Evolutionary conservation across 2,888 invertebrate species (phyloP), one percentile per base, ranked within the genome.

Genomic region (Lymantria monacha): DNA sequence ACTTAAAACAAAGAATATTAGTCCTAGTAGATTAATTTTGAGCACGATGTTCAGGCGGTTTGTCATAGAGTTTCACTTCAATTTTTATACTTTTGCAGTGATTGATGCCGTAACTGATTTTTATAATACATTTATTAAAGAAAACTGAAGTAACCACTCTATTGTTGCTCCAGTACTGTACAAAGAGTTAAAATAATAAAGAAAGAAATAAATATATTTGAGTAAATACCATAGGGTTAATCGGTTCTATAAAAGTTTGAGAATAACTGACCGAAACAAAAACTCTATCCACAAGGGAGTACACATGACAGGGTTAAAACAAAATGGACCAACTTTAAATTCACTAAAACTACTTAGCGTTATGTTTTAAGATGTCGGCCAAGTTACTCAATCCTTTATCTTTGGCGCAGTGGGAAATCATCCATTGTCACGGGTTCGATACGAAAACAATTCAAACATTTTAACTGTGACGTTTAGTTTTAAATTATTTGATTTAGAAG

Each of bases 311-410:
- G 61, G 57, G 64, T 67, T 61, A 61, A 67, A 65, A 67, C 59
- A 53, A 65, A 66, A 58, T 51, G 51, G 30, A 51, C 49, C 57
- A 67, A 66, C 57, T 67, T 57, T 61, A 60, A 61, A 65, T 59
- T 65, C 53, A 55, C 64, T 57, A 48, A 62, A 71, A 72, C 70
- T 68, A 71, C 72, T 74, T 72, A 72, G 57, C 58, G 55, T 52
- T 54, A 48, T 50, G 61, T 65, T 58, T 63, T 65, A 70, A 71
- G 70, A 68, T 62, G 61, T 63, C 64, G 78, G 72, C 48, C 45
- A 53, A 59, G 42, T 75, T 69, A 72, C 76, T 79, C 70, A 81
- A 80, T 70, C 80, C 80, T 79, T 81, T 80, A 72, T 67, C 69
- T 71, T 72, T 53, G 62, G 60, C 76, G 70, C 69, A 70, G 68